Percentiles rank a stretch among this genome's conserved stretches.
Evolutionary conservation across 2,888 invertebrate species (phyloP).

Genomic region (Andricus quercusramuli): DNA sequence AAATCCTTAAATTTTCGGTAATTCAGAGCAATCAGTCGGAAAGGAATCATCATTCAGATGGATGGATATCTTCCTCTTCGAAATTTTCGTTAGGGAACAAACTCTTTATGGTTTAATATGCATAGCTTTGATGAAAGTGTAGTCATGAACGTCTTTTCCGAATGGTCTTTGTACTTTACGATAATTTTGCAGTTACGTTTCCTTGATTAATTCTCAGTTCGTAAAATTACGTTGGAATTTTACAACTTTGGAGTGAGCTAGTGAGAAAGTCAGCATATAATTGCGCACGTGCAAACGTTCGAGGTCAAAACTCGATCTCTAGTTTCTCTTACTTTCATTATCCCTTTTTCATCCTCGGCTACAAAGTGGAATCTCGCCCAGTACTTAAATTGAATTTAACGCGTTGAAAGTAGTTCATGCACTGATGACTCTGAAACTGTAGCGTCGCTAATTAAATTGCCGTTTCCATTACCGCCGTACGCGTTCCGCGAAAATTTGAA

Average conservation of each 20-base stretch:
- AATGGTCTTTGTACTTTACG: neutral
- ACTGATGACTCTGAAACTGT: slow-evolving; percentile 60
- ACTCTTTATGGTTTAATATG: no score
- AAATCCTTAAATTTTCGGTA: no score
- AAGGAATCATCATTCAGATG: no score
- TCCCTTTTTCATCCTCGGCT: slow-evolving; percentile 43
- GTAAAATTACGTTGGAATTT: neutral
- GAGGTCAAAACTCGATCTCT: neutral
- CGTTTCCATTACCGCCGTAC: slow-evolving; percentile 64
- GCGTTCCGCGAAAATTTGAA: slow-evolving; percentile 64
- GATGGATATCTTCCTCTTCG: no score
- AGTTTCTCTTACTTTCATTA: slow-evolving; percentile 28
- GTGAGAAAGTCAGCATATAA: neutral
- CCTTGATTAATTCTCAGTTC: neutral
- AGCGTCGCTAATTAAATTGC: slow-evolving; percentile 64
- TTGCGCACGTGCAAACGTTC: neutral
- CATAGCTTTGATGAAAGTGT: neutral
- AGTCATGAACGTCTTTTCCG: slow-evolving; percentile 19
- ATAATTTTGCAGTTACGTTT: slow-evolving; percentile 44
- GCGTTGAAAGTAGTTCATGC: slow-evolving; percentile 60
- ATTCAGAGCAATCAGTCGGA: no score
- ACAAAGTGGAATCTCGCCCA: slow-evolving; percentile 32
- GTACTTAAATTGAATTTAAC: slow-evolving; percentile 51
- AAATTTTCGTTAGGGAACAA: no score
- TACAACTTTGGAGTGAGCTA: neutral